phyloP scores from a whole-genome alignment of 2,888 invertebrate species.

The Nomada hirtipes region DNA sequence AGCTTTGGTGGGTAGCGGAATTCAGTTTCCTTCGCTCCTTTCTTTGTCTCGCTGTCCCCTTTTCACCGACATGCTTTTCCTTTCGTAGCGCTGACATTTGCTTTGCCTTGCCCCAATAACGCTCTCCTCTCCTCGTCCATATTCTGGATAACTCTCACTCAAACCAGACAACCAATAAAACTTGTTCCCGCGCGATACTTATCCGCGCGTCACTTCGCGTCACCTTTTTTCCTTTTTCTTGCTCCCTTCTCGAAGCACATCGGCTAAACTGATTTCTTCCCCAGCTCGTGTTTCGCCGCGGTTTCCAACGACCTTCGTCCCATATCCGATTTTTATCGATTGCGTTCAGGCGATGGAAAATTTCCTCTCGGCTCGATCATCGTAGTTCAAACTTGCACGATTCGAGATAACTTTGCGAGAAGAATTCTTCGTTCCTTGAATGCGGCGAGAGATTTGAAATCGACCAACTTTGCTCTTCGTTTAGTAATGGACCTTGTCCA shows the following conservation, averaged over 20 bases:
- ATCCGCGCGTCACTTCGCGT: neutral
- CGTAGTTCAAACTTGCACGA: conserved; percentile 15
- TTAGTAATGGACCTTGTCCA: neutral
- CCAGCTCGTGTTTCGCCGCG: neutral
- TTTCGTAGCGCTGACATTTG: neutral
- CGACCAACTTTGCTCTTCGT: neutral
- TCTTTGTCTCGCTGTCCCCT: neutral
- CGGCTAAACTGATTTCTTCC: conserved; percentile 31
- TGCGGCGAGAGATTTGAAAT: neutral
- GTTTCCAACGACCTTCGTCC: conserved; percentile 6
- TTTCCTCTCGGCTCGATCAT: conserved; percentile 10
- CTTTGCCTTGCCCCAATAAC: conserved; percentile 1
- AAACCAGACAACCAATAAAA: neutral
- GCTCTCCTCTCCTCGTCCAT: neutral
- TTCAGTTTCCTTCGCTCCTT: conserved; percentile 13
- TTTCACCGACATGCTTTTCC: conserved; percentile 10
- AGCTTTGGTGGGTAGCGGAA: conserved; percentile 1
- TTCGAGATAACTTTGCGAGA: conserved; percentile 9
- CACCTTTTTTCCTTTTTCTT: neutral
- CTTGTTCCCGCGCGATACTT: neutral
- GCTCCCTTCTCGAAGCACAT: conserved; percentile 18
- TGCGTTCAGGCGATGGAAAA: conserved; percentile 34
- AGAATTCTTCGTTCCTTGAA: neutral
- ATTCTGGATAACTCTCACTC: conserved; percentile 2
- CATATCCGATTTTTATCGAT: conserved; percentile 3